A percentile compares a stretch with the other conserved stretches of the same genome.
Conservation (phyloP, 2,797 vertebrate genomes). For the Leucoraja ocellata region DNA sequence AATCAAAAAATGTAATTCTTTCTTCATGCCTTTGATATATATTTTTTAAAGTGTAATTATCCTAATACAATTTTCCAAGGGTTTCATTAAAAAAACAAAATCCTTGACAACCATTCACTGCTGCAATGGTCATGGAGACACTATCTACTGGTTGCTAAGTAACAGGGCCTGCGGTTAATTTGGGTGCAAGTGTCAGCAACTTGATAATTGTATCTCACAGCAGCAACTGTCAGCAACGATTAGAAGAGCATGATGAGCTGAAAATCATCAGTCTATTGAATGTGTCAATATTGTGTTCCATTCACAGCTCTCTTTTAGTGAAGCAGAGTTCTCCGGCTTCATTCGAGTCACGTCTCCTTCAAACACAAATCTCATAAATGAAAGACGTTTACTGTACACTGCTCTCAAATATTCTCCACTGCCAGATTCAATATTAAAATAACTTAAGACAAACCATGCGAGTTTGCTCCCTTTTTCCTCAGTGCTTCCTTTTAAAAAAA, state of each 20-base stretch:
- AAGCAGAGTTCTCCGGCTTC: neutral
- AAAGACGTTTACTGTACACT: neutral
- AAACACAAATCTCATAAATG: neutral
- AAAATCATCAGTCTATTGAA: neutral
- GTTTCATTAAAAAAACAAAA: neutral
- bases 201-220: conserved; percentile 3
- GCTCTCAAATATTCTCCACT: neutral
- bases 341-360: neutral
- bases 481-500: neutral
- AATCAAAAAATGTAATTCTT: neutral
- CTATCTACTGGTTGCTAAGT: conserved; percentile 5
- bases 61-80: neutral
- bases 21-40: neutral
- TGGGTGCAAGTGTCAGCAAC: neutral
- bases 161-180: neutral
- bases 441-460: neutral
- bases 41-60: conserved; percentile 1
- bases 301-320: neutral
- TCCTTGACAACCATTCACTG: conserved; percentile 17
- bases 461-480: neutral
- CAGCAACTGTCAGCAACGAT: neutral
- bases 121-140: neutral
- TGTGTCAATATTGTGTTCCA: neutral
- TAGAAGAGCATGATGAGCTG: neutral
- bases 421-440: neutral